Evolutionary conservation across 2,888 invertebrate species (phyloP).

Genomic region (Trissolcus brochymenae): DNA sequence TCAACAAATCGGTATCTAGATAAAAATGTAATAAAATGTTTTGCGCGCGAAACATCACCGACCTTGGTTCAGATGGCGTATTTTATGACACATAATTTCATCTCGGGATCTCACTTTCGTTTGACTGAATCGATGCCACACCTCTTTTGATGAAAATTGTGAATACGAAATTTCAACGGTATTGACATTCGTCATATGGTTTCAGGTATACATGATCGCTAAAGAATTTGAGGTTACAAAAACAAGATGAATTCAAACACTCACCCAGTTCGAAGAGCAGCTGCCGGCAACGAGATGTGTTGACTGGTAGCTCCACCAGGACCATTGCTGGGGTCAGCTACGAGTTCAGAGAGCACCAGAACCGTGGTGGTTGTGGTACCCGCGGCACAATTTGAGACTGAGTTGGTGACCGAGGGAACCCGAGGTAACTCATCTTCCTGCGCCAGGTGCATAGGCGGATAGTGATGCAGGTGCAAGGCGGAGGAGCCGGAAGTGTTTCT

Average conservation of each 20-base stretch:
- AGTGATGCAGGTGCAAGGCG: conserved; percentile 78
- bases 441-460: conserved; percentile 78
- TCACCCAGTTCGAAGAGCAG: conserved; percentile 71
- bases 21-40: conserved; percentile 13
- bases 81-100: conserved; percentile 28
- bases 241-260: conserved; percentile 56
- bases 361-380: conserved; percentile 80
- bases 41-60: conserved; percentile 24
- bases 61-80: conserved; percentile 22
- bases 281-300: conserved; percentile 69
- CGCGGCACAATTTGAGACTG: conserved; percentile 64
- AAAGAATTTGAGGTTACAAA: too few species aligned
- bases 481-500: conserved; percentile 75
- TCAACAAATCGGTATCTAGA: background rate
- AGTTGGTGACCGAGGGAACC: conserved; percentile 64
- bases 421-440: conserved; percentile 78
- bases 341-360: conserved; percentile 84
- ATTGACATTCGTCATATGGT: conserved; percentile 32
- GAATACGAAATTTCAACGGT: conserved; percentile 37
- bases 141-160: conserved; percentile 19
- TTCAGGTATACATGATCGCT: conserved; percentile 19
- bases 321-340: conserved; percentile 79
- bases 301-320: conserved; percentile 63
- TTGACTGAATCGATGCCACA: conserved; percentile 35
- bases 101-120: conserved; percentile 38